Conservation (phyloP, 2,888 invertebrate genomes). For the Arge pagana region DNA sequence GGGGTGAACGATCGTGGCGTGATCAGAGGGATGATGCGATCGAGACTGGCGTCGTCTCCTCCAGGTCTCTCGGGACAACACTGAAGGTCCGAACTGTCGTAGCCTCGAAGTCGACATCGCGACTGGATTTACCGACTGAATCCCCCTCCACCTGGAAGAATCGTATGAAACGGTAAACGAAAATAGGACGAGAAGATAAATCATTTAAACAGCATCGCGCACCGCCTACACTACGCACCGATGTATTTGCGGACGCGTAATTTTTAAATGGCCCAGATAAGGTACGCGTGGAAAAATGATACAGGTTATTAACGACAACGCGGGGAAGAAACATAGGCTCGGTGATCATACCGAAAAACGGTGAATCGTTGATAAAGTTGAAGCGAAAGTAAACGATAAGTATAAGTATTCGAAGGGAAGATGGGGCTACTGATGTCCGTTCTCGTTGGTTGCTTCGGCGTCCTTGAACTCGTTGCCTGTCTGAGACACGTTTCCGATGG, state of each 20-base stretch:
- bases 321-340: no score
- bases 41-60: no score
- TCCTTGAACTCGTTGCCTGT: conserved; percentile 70
- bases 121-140: conserved; percentile 7
- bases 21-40: no score
- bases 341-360: no score
- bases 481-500: conserved; percentile 43
- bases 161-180: conserved; percentile 12
- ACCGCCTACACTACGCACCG: conserved; percentile 1
- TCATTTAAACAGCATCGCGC: conserved; percentile 7
- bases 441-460: conserved; percentile 76
- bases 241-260: neutral
- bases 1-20: no score
- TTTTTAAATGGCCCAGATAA: no score
- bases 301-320: no score
- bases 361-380: no score
- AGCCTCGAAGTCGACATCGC: conserved; percentile 8
- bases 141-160: conserved; percentile 18
- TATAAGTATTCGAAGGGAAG: no score
- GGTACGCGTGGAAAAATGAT: no score
- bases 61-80: conserved; percentile 17
- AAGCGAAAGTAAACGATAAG: no score
- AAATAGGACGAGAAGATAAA: conserved; percentile 20
- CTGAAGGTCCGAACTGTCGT: conserved; percentile 17
- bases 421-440: conserved; percentile 79